Evolutionary conservation across 2,888 invertebrate species (phyloP).

Genomic region (Phorcus lineatus): DNA sequence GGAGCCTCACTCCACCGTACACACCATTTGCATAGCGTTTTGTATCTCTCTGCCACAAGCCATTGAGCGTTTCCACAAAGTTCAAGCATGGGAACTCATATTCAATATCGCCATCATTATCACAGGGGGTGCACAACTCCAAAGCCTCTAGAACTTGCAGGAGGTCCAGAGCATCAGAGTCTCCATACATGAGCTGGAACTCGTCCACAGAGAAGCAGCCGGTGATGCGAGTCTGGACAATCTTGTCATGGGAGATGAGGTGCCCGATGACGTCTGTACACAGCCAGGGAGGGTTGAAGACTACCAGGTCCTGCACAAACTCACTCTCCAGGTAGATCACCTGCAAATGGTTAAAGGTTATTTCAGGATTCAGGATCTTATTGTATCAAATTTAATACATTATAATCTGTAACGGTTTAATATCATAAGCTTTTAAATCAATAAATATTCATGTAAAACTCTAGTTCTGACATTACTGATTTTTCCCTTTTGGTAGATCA

Average conservation of each 20-base stretch:
- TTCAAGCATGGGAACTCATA: slow-evolving; percentile 86
- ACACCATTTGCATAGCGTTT: slow-evolving; percentile 74
- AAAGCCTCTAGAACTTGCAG: slow-evolving; percentile 83
- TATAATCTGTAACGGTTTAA: too few species aligned
- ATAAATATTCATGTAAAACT: too few species aligned
- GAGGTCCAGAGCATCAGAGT: slow-evolving; percentile 83
- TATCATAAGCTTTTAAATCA: too few species aligned
- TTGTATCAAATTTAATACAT: too few species aligned
- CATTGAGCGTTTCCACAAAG: slow-evolving; percentile 81
- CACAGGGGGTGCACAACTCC: slow-evolving; percentile 83
- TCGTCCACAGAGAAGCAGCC: slow-evolving; percentile 85
- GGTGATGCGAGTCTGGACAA: slow-evolving; percentile 73
- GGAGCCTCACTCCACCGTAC: slow-evolving; percentile 82
- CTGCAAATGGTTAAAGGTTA: slow-evolving; percentile 68
- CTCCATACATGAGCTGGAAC: slow-evolving; percentile 84
- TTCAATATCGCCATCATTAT: slow-evolving; percentile 83
- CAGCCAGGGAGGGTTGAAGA: slow-evolving; percentile 83
- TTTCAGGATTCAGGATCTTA: too few species aligned
- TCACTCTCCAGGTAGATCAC: slow-evolving; percentile 80
- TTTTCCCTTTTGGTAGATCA: too few species aligned
- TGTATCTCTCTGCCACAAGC: slow-evolving; percentile 81
- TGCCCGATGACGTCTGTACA: slow-evolving; percentile 83
- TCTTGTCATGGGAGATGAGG: slow-evolving; percentile 78
- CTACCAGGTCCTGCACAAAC: slow-evolving; percentile 80
- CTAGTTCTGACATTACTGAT: too few species aligned